phyloP scores from a whole-genome alignment of 2,797 vertebrate genomes.

The Tapirus indicus region DNA sequence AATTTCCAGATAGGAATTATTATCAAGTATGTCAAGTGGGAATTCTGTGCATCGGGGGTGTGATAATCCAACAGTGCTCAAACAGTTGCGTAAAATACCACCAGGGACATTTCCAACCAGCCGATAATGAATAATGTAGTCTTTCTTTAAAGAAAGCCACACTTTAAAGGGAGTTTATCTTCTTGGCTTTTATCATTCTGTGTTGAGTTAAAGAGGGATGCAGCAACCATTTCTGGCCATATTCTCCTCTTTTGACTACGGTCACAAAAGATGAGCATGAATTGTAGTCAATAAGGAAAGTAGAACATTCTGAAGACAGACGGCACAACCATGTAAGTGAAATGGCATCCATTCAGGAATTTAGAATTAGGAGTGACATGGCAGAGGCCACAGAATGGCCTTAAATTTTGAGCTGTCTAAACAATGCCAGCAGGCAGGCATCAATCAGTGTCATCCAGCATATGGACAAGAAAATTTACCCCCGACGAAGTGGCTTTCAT shows the following conservation, averaged over 20 bases:
- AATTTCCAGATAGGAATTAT: constrained; percentile 63
- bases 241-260: constrained; percentile 8
- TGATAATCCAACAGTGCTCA: not conserved
- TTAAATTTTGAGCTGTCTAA: constrained; percentile 82
- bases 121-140: not conserved
- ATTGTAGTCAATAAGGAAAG: not conserved
- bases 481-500: constrained; percentile 69
- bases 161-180: not conserved
- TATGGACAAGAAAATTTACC: constrained; percentile 77
- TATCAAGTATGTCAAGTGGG: constrained; percentile 45
- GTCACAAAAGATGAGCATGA: not conserved
- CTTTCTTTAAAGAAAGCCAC: not conserved
- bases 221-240: not conserved
- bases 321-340: not conserved
- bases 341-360: constrained; percentile 5
- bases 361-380: constrained; percentile 13
- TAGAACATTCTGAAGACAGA: constrained; percentile 50
- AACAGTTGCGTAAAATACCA: constrained; percentile 12
- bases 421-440: constrained; percentile 77
- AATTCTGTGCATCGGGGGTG: not conserved
- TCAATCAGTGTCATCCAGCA: constrained; percentile 76
- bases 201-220: not conserved
- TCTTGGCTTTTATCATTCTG: not conserved
- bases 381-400: constrained; percentile 65
- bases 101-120: constrained; percentile 3